Evolutionary conservation across 2,888 invertebrate genomes (phyloP).

Genomic region (Tipula lateralis): DNA sequence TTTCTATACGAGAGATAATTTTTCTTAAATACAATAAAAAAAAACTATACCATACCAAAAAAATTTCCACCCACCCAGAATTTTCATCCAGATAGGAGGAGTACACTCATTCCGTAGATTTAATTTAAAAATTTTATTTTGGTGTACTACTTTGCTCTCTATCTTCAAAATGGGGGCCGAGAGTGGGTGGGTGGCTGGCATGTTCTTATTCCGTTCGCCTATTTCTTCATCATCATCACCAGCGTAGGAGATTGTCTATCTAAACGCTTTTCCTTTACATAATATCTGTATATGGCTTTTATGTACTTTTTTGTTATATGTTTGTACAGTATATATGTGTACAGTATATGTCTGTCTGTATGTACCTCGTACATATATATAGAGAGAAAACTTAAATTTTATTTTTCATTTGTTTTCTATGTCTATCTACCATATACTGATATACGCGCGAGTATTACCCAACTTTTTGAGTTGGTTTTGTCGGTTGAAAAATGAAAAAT

Average conservation of each 20-base stretch:
- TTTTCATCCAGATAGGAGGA: conserved; percentile 13
- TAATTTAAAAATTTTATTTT: conserved; percentile 7
- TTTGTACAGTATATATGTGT: too few relatives aligned
- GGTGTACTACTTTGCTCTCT: conserved; percentile 13
- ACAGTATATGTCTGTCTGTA: not conserved
- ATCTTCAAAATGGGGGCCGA: conserved; percentile 26
- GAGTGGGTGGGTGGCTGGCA: not conserved
- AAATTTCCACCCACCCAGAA: not conserved
- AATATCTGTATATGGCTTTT: not conserved
- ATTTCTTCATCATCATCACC: conserved; percentile 14
- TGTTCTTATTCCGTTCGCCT: not conserved
- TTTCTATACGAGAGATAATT: not conserved
- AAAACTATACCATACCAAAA: not conserved
- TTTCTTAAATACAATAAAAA: not conserved
- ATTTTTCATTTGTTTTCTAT: conserved; percentile 25
- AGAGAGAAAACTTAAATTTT: not conserved
- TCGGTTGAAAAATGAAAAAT: conserved; percentile 20
- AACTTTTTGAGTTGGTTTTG: conserved; percentile 29
- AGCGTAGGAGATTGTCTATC: not conserved
- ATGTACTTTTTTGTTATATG: too few relatives aligned
- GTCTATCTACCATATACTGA: not conserved
- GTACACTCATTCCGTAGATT: not conserved
- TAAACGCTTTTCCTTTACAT: not conserved
- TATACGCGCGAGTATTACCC: conserved; percentile 28
- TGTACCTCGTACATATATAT: not conserved